A percentile compares a stretch with the other conserved stretches of the same genome.
These are phyloP conservation scores for Amphilophus citrinellus DNA, from an alignment of 2,113 vertebrate genomes.

Conservation along the genomic window DNA sequence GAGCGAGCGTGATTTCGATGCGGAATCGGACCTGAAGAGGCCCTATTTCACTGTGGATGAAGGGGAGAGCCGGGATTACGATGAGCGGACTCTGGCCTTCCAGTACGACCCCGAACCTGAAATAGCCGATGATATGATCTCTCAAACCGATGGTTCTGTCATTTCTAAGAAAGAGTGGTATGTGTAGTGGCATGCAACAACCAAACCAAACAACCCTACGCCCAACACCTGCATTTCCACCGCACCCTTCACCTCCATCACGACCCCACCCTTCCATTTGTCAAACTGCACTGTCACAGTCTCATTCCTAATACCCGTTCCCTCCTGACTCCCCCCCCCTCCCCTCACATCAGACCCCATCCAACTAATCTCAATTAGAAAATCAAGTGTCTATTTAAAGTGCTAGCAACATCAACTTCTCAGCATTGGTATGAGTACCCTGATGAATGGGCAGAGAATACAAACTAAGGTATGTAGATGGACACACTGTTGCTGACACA, in stretches of 20 bases:
- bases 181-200: slow-evolving; percentile 85
- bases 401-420: slow-evolving; percentile 58
- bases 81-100: slow-evolving; percentile 95
- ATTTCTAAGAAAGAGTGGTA: slow-evolving; percentile 99
- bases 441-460: slow-evolving; percentile 64
- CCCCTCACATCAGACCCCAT: slow-evolving; percentile 65
- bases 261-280: slow-evolving; percentile 48
- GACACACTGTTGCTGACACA: slow-evolving; percentile 58
- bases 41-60: slow-evolving; percentile 99
- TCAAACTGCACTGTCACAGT: slow-evolving; percentile 47
- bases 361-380: slow-evolving; percentile 65
- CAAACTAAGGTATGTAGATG: slow-evolving; percentile 66
- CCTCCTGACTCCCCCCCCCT: neutral
- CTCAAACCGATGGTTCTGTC: slow-evolving; percentile 98
- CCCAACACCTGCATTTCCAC: slow-evolving; percentile 63
- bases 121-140: slow-evolving; percentile 96
- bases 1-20: slow-evolving; percentile 86
- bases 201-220: slow-evolving; percentile 63
- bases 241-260: slow-evolving; percentile 51
- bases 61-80: slow-evolving; percentile 89
- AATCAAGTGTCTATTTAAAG: slow-evolving; percentile 62
- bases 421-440: slow-evolving; percentile 60
- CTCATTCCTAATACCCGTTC: neutral
- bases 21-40: slow-evolving; percentile 92
- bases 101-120: slow-evolving; percentile 95